phyloP scores from a whole-genome alignment of 2,113 vertebrate genomes.

The Prinia subflava region DNA sequence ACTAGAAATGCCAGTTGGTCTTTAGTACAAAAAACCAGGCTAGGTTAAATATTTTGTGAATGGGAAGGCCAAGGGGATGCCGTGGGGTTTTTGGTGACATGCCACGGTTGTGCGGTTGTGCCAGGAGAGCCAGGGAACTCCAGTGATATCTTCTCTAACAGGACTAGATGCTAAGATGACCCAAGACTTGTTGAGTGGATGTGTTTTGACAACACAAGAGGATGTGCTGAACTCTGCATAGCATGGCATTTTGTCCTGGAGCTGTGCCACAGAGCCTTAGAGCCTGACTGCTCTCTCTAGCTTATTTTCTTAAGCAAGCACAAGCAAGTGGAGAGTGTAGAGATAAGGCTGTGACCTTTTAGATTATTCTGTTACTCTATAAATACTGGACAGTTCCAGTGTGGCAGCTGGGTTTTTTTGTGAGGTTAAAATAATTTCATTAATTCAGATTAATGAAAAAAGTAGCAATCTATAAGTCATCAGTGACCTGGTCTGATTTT shows the following conservation, averaged over 20 bases:
- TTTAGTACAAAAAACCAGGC: background rate
- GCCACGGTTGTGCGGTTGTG: background rate
- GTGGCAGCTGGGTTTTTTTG: background rate
- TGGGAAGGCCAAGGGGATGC: background rate
- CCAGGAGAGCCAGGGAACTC: background rate
- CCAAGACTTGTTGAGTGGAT: background rate
- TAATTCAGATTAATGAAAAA: background rate
- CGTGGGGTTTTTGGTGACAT: background rate
- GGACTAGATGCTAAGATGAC: background rate
- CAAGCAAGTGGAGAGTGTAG: background rate
- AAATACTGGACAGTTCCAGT: background rate
- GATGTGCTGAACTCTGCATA: background rate
- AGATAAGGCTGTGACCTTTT: slow-evolving; percentile 30
- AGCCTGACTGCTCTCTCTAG: background rate
- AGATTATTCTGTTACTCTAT: background rate
- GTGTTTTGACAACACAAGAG: background rate
- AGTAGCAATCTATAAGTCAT: background rate
- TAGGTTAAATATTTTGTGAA: background rate
- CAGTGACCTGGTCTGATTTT: background rate
- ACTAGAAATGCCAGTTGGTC: background rate
- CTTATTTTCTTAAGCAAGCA: background rate
- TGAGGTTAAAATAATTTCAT: slow-evolving; percentile 4
- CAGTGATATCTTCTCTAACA: background rate
- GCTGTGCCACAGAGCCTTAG: background rate
- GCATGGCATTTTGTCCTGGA: background rate